A percentile compares a stretch with the other conserved stretches of the same genome.
These are phyloP conservation scores for Gymnoscopelus braueri DNA, from an alignment of 2,797 vertebrate species.

Conservation along the genomic window DNA sequence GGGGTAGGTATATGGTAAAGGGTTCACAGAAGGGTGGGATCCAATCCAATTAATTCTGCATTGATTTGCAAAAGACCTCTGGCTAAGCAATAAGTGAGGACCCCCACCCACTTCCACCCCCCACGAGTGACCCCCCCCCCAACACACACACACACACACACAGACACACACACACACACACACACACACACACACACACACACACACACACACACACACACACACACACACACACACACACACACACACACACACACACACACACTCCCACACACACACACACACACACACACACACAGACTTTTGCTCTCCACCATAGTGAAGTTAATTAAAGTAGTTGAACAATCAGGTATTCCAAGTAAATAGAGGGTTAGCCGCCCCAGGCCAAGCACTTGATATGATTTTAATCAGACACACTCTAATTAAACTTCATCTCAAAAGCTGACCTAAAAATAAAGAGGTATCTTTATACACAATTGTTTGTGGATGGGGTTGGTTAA, in stretches of 20 bases:
- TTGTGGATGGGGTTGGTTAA: conserved; percentile 17
- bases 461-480: conserved; percentile 18
- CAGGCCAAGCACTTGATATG: conserved; percentile 56
- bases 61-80: conserved; percentile 59
- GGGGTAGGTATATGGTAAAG: conserved; percentile 28
- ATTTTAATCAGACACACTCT: conserved; percentile 70
- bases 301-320: conserved; percentile 49
- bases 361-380: conserved; percentile 61
- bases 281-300: not conserved
- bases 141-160: too few species aligned
- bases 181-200: too few species aligned
- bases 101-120: too few species aligned
- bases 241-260: too few species aligned
- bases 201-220: too few species aligned
- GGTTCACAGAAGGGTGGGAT: conserved; percentile 40
- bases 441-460: conserved; percentile 22
- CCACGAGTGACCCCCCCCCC: too few species aligned
- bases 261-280: too few species aligned
- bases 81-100: conserved; percentile 40
- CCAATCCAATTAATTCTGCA: conserved; percentile 59
- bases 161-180: too few species aligned
- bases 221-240: too few species aligned
- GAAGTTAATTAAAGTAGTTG: conserved; percentile 73
- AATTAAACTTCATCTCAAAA: conserved; percentile 70
- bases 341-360: conserved; percentile 67